Base-by-base conservation (phyloP, 2,888 invertebrate species). In the Myathropa florea region DNA sequence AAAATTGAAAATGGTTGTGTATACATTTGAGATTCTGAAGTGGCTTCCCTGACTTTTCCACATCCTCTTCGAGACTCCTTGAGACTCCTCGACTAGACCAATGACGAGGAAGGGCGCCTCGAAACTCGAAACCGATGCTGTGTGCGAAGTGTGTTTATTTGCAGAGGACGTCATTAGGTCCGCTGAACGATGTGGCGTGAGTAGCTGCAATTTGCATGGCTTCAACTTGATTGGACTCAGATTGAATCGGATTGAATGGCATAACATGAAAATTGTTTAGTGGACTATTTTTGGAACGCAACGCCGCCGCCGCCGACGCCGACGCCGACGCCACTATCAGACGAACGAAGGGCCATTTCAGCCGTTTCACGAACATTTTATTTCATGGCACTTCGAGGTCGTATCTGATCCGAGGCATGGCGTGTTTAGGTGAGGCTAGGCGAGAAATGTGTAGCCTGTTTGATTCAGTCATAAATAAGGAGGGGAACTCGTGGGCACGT, bases 1-100 rank as follows among this genome's bases (percentile, higher is more conserved):
- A 55, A 63, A 70, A 77, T 70, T 36, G 70, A 77, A 70, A 77
- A 53, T 12, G 30, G 67, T 18, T 28, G 26, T 70, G 70, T 59
- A 18, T n/a, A 67, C 55, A 68, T n/a, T 53, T 67, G 33, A 59
- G 28, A 18, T 33, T 24, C 24, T 60, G n/a, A 28, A 46, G 39
- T 46, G 39, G n/a, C 28, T 39, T 71, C 24, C 24, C 6, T 12
- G 12, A 26, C 14, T 6, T 26, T 28, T 26, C n/a, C 24, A 18
- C 28, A 26, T 7, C 10, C 14, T 3, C 10, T 12, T 68, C 26
- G 53, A 21, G 26, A 39, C n/a, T 4, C 14, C 14, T 6, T 14
- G 33, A 18, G 30, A 33, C 39, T 2, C 4, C 39, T 39, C 39
- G 14, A 2, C 39, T 39, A 39, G 14, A n/a, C 14, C 14, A 6